A percentile compares a stretch with the other conserved stretches of the same genome.
These are phyloP conservation scores for Trissolcus japonicus DNA, from an alignment of 2,888 invertebrate species.

Conservation along the genomic window DNA sequence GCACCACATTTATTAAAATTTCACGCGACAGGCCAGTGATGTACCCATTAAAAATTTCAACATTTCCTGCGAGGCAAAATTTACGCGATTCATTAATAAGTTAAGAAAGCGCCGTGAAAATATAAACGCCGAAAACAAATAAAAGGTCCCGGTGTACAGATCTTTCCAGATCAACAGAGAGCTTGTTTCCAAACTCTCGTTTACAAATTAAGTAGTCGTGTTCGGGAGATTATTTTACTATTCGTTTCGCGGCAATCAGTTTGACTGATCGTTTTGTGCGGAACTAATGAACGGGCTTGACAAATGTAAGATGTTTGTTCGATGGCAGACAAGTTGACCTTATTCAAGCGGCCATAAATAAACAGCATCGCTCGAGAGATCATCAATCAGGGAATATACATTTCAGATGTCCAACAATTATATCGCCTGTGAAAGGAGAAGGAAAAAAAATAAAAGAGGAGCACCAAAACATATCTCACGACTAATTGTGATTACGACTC, in stretches of 20 bases:
- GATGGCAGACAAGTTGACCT: constrained; percentile 8
- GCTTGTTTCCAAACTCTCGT: constrained; percentile 33
- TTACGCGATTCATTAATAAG: constrained; percentile 57
- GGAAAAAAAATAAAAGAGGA: neutral
- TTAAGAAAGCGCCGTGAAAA: constrained; percentile 32
- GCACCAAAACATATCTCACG: constrained; percentile 36
- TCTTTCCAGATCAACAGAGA: too few species aligned
- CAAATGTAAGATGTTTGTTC: constrained; percentile 11
- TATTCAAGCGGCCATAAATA: constrained; percentile 14
- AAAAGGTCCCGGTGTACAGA: constrained; percentile 31
- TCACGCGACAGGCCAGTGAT: constrained; percentile 61
- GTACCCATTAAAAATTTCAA: constrained; percentile 58
- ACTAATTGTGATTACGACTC: constrained; percentile 50
- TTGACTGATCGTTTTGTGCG: neutral
- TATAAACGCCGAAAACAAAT: neutral
- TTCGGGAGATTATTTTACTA: constrained; percentile 18
- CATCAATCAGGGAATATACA: constrained; percentile 8
- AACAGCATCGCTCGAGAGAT: neutral
- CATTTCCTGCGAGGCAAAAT: constrained; percentile 52
- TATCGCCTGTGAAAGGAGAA: neutral
- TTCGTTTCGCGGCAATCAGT: constrained; percentile 22
- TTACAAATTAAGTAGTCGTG: constrained; percentile 48
- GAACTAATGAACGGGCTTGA: constrained; percentile 4
- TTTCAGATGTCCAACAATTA: constrained; percentile 19
- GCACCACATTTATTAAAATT: constrained; percentile 64